Base-by-base conservation (phyloP, 2,888 invertebrate species). In the Autographa pulchrina region DNA sequence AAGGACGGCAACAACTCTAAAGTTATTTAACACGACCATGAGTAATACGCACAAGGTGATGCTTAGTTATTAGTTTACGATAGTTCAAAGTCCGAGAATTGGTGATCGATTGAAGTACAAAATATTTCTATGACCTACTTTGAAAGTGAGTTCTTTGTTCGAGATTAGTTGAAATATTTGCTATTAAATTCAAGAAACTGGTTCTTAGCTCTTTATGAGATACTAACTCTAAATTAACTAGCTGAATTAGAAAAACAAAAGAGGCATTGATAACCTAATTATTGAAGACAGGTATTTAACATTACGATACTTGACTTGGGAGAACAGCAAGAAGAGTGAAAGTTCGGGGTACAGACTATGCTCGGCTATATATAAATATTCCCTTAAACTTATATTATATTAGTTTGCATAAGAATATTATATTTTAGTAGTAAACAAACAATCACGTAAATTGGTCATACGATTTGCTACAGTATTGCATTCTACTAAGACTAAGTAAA, bases 1-100 rank as follows among this genome's bases (percentile, higher is more conserved):
- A 92, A 92, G 91, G 92, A 89, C 90, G 73, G 62, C 68, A 56
- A 56, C 54, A 56, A 25, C 54, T 56, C 25, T 56, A 25, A 43
- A 56, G 25, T 56, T 56, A 56, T 56, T 56, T 56, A 56, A 56
- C 54, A 20, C 11, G 54, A 20, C 54, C 54, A 56, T 20, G 54
- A 56, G 54, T 56, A 56, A 56, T 5, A 56, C 20, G 20, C 48
- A 48, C 48, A n/a, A 48, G 54, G 54, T 11, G 11, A 20, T 11
- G 25, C 4, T 20, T 13, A 25, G 13, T 25, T 25, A 3, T 20
- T 13, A 25, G 18, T 13, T 56, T n/a, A n/a, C n/a, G 54, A 20
- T 56, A 25, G 20, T 32, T 16, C 31, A 13, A 25, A 59, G 16
- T 59, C 59, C 31, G 32, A 59, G 59, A 54, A 20, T 20, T 20